Percentiles rank a stretch among this genome's conserved stretches.
phyloP scores from a whole-genome alignment of 2,888 invertebrate species.

The Brenthis hecate region DNA sequence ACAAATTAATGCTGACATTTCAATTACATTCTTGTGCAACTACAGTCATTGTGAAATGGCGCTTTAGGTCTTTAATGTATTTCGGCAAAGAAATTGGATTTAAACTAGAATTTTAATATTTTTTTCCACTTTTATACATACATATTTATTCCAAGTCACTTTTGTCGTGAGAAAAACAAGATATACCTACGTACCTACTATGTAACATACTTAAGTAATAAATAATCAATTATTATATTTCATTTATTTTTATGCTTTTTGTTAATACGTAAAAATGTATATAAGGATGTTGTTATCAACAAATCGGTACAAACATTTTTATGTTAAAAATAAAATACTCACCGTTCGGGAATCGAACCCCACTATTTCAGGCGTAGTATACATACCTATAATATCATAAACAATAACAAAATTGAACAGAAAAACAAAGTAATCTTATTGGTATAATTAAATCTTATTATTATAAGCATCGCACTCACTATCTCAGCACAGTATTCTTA shows the following conservation, averaged over 20 bases:
- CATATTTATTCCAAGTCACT: not conserved
- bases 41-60: constrained; percentile 46
- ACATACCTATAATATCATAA: no score
- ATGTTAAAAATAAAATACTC: no score
- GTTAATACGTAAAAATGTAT: no score
- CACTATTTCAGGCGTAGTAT: no score
- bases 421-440: constrained; percentile 5
- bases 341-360: no score
- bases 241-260: no score
- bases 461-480: constrained; percentile 15
- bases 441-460: constrained; percentile 5
- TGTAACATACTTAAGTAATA: no score
- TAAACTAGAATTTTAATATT: constrained; percentile 20
- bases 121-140: not conserved
- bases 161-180: not conserved
- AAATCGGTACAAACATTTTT: no score
- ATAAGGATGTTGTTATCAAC: no score
- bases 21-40: constrained; percentile 78
- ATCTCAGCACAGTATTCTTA: constrained; percentile 6
- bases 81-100: constrained; percentile 43
- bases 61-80: constrained; percentile 41
- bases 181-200: no score
- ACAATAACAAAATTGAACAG: not conserved
- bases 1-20: constrained; percentile 75
- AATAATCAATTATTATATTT: no score